Base-by-base conservation (phyloP, 1,140 invertebrate genomes). In the Nomia melanderi region DNA sequence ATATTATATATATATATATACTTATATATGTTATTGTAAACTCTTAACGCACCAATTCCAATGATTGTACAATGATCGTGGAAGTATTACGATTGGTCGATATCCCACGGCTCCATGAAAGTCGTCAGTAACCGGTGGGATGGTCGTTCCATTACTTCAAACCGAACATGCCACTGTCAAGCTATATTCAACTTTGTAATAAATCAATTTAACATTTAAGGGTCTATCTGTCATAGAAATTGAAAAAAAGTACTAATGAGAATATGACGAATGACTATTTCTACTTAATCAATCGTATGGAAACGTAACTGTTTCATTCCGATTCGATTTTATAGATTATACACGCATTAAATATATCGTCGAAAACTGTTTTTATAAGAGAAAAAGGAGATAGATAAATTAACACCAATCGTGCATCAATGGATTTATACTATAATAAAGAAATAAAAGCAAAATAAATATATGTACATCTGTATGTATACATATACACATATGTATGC, bases 221-320 rank as follows among this genome's bases (percentile, higher is more conserved):
- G 47, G 59, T 62, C 82, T 72, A 86, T 89, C 86, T 85, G 85
- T 91, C 86, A 85, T 84, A 86, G 83, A 83, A 84, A 79, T 78
- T 63, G 66, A 79, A 69, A 63, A 78, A 54, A 63, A 78, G 70
- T 27, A 44, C 50, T 39, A 64, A 44, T 5, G 17, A 23, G 2
- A 64, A 64, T 25, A n/a, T 41, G 25, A n/a, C 20, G 33, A 4
- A 31, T 29, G 29, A 56, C 9, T 44, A 64, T 44, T 64, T 29
- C 5, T 31, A 36, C n/a, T 17, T 31, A 20, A 29, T n/a, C 44
- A 7, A 36, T 50, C 7, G 23, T 50, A 14, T 12, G 31, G 47
- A n/a, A 65, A 39, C 17, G 25, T 54, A 11, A 25, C 47, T n/a
- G 47, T 41, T 66, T 53, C 23, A 23, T 23, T 31, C 5, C 7